Conservation (phyloP, 2,797 vertebrate species). For the Sebastes glaucus region DNA sequence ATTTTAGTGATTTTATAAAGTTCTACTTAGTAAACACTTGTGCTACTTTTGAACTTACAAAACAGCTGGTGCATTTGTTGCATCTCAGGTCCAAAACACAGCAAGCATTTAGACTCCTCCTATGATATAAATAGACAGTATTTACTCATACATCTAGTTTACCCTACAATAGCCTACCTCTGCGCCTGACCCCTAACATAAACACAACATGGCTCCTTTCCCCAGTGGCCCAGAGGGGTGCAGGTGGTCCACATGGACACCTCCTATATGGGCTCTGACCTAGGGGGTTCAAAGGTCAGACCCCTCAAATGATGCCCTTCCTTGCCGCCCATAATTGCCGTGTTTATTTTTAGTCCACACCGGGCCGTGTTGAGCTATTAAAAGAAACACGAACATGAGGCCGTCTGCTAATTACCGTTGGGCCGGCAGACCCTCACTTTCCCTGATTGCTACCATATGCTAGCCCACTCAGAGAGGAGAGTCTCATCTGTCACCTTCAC, state of each 20-base stretch:
- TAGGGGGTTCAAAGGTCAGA: slow-evolving; percentile 78
- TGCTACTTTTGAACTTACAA: not conserved
- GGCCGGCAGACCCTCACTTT: slow-evolving; percentile 83
- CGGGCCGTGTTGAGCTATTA: slow-evolving; percentile 88
- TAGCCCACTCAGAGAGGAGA: slow-evolving; percentile 65
- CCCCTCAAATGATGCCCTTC: slow-evolving; percentile 82
- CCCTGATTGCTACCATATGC: slow-evolving; percentile 89
- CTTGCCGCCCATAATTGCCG: slow-evolving; percentile 81
- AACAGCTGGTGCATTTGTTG: slow-evolving; percentile 1
- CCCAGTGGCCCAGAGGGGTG: slow-evolving; percentile 66
- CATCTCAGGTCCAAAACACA: slow-evolving; percentile 10
- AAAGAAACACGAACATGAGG: slow-evolving; percentile 88
- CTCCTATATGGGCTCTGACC: slow-evolving; percentile 77
- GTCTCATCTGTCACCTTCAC: slow-evolving; percentile 78
- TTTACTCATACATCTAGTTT: slow-evolving; percentile 72
- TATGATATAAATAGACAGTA: slow-evolving; percentile 77
- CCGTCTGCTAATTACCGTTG: slow-evolving; percentile 87
- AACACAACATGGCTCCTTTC: slow-evolving; percentile 73
- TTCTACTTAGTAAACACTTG: not conserved
- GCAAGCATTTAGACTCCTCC: slow-evolving; percentile 7
- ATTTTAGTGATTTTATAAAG: not conserved
- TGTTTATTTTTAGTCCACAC: slow-evolving; percentile 91
- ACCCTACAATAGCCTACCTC: slow-evolving; percentile 56
- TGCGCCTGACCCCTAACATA: slow-evolving; percentile 78
- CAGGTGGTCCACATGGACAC: slow-evolving; percentile 80